Base-by-base conservation (phyloP, 2,113 vertebrate species). In the Zeus faber region DNA sequence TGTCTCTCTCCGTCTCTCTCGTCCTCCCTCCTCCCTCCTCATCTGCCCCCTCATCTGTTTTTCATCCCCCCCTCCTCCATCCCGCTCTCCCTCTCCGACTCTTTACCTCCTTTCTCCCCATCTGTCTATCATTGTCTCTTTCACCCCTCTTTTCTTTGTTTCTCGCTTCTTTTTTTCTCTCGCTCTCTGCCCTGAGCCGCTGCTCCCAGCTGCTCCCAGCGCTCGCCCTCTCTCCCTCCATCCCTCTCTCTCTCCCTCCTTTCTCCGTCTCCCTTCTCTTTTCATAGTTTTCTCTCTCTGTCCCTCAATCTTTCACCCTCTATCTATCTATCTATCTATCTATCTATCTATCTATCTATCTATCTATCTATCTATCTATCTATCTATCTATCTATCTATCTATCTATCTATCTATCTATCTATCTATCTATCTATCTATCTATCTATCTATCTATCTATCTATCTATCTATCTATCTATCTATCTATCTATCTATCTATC, bases 1-100 rank as follows among this genome's bases (percentile, higher is more conserved):
- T 16, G 1, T 23, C 16, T 18, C 11, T 18, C 8, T 23, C 37
- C 17, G 11, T 16, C 23, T 40, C 14, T 5, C 40, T 43, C 45
- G 88, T 89, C 90, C 91, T 86, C 88, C 81, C 86, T 83, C 83
- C 87, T 89, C 88, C 89, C 17, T 1, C 27, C 8, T 17, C 11
- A 25, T 31, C 48, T 29, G 27, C 11, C 29, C 7, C 11, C 25
- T 55, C 27, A 4, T 29, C 27, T 9, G 4, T 29, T 29, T 54
- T 21, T 26, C n/a, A 14, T 18, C 3, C 20, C 26, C 16, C 14
- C n/a, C 4, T 11, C 7, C 53, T 17, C 40, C 14, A 10, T n/a
- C 18, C 9, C 41, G 5, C 54, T 8, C 6, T n/a, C 27, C 24
- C 16, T 13, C 16, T 6, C 14, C 46, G 4, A 14, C 8, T 25